phyloP scores from a whole-genome alignment of 2,888 invertebrate genomes.

The Ophraella communa region DNA sequence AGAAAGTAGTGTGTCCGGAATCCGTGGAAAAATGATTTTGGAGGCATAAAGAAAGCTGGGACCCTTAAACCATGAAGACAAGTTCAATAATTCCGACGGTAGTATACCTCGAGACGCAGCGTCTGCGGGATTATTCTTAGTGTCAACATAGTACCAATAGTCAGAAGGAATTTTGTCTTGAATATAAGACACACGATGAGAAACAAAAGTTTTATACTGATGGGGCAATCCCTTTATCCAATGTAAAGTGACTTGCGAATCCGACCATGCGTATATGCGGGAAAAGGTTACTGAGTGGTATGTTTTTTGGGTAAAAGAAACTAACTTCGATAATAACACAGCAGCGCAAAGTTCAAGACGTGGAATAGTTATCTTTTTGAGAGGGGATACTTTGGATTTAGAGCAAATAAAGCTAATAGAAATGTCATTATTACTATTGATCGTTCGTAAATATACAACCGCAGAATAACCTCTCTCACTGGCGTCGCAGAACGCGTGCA shows the following conservation, averaged over 20 bases:
- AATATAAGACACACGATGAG: neutral
- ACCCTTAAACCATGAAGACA: neutral
- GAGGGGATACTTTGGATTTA: neutral
- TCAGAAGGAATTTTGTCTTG: neutral
- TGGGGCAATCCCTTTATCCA: conserved; percentile 32
- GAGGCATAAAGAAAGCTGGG: neutral
- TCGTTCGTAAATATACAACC: neutral
- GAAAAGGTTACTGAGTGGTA: conserved; percentile 1
- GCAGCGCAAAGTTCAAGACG: neutral
- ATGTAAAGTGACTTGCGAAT: conserved; percentile 2
- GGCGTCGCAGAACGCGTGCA: too few species aligned
- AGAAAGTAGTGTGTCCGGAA: too few species aligned
- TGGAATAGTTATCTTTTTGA: neutral
- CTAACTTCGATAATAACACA: conserved; percentile 8
- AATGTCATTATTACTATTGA: neutral
- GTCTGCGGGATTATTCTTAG: neutral
- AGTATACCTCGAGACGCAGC: neutral
- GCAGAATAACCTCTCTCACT: conserved; percentile 9
- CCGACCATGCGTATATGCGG: conserved; percentile 2
- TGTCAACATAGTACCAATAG: neutral
- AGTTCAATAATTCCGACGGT: neutral
- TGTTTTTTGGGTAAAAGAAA: neutral
- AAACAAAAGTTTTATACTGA: conserved; percentile 16
- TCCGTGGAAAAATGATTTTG: too few species aligned
- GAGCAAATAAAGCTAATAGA: neutral